Evolutionary conservation across 2,113 vertebrate genomes (phyloP).

Genomic region (Prietella phreatophila): DNA sequence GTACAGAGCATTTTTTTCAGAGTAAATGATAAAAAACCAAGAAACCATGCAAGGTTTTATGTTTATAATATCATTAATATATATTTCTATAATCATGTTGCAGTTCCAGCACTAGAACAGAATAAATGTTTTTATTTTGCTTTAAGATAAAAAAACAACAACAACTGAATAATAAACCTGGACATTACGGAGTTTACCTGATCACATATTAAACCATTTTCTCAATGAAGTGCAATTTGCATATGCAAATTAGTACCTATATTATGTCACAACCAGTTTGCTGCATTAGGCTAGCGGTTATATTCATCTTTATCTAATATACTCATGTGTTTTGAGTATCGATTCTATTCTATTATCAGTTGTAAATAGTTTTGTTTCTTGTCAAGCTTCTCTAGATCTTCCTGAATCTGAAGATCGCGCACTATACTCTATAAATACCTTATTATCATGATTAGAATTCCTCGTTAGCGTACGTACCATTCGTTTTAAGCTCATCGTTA

Average conservation of each 20-base stretch:
- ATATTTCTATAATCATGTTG: neutral
- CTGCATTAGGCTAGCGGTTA: neutral
- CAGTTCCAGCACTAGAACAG: too few species aligned
- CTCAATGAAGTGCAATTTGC: neutral
- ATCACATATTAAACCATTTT: neutral
- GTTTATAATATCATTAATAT: neutral
- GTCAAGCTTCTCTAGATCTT: neutral
- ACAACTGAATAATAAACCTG: too few species aligned
- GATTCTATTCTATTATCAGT: neutral
- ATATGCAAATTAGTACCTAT: neutral
- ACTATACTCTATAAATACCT: neutral
- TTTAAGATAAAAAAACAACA: too few species aligned
- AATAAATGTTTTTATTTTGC: too few species aligned
- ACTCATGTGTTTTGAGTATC: neutral
- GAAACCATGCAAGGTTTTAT: neutral
- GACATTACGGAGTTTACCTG: neutral
- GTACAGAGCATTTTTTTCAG: neutral
- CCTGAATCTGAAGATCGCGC: neutral
- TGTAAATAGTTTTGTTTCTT: neutral
- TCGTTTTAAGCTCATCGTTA: slow-evolving; percentile 42
- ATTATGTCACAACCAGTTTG: neutral
- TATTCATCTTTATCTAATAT: neutral
- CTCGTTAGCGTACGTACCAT: slow-evolving; percentile 53
- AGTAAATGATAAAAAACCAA: neutral
- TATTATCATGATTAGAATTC: neutral